Evolutionary conservation across 2,113 vertebrate species (phyloP).

Genomic region (Edolisoma coerulescens): DNA sequence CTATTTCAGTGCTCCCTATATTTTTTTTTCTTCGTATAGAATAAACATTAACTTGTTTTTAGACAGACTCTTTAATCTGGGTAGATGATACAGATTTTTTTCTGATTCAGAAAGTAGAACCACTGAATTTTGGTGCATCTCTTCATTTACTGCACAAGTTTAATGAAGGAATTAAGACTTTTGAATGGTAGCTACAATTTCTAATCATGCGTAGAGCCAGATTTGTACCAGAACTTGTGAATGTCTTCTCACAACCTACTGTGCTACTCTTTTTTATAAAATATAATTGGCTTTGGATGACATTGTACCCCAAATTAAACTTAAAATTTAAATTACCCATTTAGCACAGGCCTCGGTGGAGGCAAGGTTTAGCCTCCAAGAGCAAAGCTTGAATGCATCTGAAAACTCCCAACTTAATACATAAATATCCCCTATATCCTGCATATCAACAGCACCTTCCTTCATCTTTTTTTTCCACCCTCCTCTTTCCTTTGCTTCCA

Average conservation of each 20-base stretch:
- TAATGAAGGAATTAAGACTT: neutral
- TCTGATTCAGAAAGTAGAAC: neutral
- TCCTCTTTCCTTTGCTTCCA: neutral
- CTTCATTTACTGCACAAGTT: neutral
- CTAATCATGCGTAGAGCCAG: neutral
- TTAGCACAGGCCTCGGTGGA: neutral
- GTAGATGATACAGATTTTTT: neutral
- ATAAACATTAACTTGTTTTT: neutral
- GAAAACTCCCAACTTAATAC: neutral
- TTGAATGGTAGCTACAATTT: neutral
- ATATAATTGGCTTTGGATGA: neutral
- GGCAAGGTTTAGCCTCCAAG: neutral
- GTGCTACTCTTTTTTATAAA: neutral
- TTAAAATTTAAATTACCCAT: neutral
- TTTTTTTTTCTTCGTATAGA: neutral
- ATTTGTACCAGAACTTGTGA: neutral
- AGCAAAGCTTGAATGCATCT: neutral
- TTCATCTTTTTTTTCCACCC: rapidly evolving
- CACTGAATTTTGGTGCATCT: neutral
- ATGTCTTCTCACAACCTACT: neutral
- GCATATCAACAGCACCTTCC: neutral
- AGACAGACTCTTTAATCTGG: neutral
- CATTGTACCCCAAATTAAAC: neutral
- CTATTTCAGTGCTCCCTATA: neutral
- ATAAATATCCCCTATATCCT: neutral